Evolutionary conservation across 2,113 vertebrate genomes (phyloP).

Genomic region (Myrmecophaga tridactyla): DNA sequence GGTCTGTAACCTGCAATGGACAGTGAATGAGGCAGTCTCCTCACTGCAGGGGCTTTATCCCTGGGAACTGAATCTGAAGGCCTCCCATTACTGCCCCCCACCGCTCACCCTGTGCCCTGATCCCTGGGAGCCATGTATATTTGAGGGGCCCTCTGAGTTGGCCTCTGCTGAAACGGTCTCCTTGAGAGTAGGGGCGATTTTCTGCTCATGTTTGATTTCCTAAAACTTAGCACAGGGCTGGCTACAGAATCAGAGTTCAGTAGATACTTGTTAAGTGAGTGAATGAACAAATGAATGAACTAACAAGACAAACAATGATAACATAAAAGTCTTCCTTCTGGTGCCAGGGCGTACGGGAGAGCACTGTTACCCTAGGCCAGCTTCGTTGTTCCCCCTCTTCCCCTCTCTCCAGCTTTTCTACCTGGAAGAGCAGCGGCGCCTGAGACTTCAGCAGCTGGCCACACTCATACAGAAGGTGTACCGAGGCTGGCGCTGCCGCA

Average conservation of each 20-base stretch:
- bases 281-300: background rate
- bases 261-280: background rate
- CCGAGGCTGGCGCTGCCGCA: conserved; percentile 84
- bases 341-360: background rate
- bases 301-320: background rate
- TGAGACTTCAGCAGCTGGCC: conserved; percentile 76
- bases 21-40: background rate
- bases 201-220: background rate
- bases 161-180: background rate
- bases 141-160: background rate
- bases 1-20: background rate
- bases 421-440: conserved; percentile 81
- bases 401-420: conserved; percentile 81
- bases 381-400: fast-evolving
- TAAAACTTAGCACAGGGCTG: background rate
- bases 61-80: background rate
- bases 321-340: background rate
- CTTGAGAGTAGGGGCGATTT: background rate
- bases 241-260: background rate
- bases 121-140: background rate
- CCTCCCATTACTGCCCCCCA: too few relatives aligned
- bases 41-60: background rate
- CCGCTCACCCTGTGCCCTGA: background rate
- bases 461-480: conserved; percentile 83
- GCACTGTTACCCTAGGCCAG: background rate